Percentiles rank a stretch among this genome's conserved stretches.
These are phyloP conservation scores for Phycodurus eques DNA, from an alignment of 2,113 vertebrate genomes.

Conservation along the genomic window DNA sequence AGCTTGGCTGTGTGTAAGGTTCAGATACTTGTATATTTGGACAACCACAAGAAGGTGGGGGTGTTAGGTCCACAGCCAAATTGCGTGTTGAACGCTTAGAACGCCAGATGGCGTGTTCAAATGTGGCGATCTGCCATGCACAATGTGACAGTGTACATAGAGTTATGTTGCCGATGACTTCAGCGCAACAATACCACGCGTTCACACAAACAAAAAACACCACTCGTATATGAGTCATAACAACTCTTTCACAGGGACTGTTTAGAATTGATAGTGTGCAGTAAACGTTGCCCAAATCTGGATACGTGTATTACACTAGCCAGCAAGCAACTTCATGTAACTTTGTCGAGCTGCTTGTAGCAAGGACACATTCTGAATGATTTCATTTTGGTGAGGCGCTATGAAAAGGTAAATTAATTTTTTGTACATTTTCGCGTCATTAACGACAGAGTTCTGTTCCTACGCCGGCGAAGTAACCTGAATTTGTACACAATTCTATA, in stretches of 20 bases:
- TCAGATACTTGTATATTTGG: constrained; percentile 30
- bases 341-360: neutral
- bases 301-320: neutral
- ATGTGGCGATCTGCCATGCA: constrained; percentile 46
- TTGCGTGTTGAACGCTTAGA: constrained; percentile 36
- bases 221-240: constrained; percentile 38
- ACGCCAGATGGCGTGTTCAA: constrained; percentile 69
- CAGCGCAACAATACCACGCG: constrained; percentile 14
- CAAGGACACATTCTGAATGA: too few relatives aligned
- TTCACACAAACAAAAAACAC: constrained; percentile 36
- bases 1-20: constrained; percentile 19
- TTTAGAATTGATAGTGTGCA: constrained; percentile 6
- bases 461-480: too few relatives aligned
- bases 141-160: constrained; percentile 44
- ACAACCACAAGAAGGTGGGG: constrained; percentile 13
- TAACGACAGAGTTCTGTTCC: too few relatives aligned
- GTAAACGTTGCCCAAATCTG: constrained; percentile 17
- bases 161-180: constrained; percentile 18
- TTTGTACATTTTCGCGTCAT: too few relatives aligned
- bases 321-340: neutral
- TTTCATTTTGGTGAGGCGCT: too few relatives aligned
- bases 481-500: too few relatives aligned
- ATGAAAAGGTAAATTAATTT: too few relatives aligned
- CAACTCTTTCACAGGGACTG: constrained; percentile 21
- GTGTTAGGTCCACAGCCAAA: constrained; percentile 49